Base-by-base conservation (phyloP, 2,888 invertebrate species). In the Tenodera sinensis region DNA sequence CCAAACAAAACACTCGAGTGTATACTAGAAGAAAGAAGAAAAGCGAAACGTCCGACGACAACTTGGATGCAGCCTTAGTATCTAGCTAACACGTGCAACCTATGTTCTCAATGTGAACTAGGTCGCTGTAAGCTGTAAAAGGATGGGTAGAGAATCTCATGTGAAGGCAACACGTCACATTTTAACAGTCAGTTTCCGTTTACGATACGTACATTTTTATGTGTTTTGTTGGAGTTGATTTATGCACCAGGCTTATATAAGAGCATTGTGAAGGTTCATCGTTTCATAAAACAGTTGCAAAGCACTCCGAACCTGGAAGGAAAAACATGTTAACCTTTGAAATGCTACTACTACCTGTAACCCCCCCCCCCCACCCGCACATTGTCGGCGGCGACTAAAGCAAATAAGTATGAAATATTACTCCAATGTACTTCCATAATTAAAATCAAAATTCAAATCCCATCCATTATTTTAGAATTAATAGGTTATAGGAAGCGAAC, bases 391-490 rank as follows among this genome's bases (percentile, higher is more conserved):
- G 28, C 27, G 28, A 86, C 20, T n/a, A 81, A 27, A 86, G 15
- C 14, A 86, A 86, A 86, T 86, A 81, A 86, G 81, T 28, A 81
- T 86, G 86, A 86, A 81, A 30, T 86, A 86, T 86, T 86, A 86
- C 86, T 81, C 15, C 81, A 71, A 20, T 86, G 30, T 81, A 54
- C 28, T 81, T 86, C 81, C 81, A 86, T 28, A 86, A 86, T 86
- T 86, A 81, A 86, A 86, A 86, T 81, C 86, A 86, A 86, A 86
- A 85, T 85, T 85, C 85, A 85, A 85, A 86, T 86, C 86, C 86
- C 81, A 86, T 86, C 86, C 81, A 81, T 81, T 86, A 86, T 20
- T 71, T 86, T 71, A 30, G 30, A 86, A 86, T 86, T 86, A 86
- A 81, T 86, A 86, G n/a, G 28, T 71, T 71, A 27, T 28, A 86